A percentile compares a stretch with the other conserved stretches of the same genome.
Evolutionary conservation across 2,113 vertebrate species (phyloP).

Genomic region (Scytalopus superciliaris): DNA sequence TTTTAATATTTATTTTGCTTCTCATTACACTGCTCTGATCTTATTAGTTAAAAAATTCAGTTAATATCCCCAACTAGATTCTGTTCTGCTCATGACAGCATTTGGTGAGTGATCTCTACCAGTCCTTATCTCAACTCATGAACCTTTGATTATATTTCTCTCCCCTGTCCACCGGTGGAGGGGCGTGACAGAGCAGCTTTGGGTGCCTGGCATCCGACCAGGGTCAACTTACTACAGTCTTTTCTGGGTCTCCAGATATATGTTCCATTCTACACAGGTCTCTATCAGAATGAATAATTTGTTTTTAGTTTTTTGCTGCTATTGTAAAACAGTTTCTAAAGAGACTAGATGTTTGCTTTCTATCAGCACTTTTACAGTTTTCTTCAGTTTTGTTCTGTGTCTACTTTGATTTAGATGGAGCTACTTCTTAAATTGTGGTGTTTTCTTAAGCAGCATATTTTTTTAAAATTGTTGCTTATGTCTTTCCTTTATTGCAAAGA

Average conservation of each 20-base stretch:
- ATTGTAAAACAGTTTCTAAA: neutral
- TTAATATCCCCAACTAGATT: neutral
- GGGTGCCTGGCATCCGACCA: neutral
- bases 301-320: neutral
- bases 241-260: neutral
- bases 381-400: neutral
- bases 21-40: neutral
- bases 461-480: neutral
- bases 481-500: neutral
- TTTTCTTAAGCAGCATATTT: neutral
- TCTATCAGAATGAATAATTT: neutral
- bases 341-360: neutral
- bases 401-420: neutral
- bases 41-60: neutral
- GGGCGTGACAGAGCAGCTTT: neutral
- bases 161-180: neutral
- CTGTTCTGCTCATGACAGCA: neutral
- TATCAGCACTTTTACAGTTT: neutral
- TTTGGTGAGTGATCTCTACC: neutral
- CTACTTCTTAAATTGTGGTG: neutral
- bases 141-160: neutral
- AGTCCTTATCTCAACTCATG: neutral
- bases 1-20: neutral
- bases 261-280: neutral
- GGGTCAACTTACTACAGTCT: neutral